phyloP scores from a whole-genome alignment of 1,140 invertebrate species.

The Drosophila mauritiana region DNA sequence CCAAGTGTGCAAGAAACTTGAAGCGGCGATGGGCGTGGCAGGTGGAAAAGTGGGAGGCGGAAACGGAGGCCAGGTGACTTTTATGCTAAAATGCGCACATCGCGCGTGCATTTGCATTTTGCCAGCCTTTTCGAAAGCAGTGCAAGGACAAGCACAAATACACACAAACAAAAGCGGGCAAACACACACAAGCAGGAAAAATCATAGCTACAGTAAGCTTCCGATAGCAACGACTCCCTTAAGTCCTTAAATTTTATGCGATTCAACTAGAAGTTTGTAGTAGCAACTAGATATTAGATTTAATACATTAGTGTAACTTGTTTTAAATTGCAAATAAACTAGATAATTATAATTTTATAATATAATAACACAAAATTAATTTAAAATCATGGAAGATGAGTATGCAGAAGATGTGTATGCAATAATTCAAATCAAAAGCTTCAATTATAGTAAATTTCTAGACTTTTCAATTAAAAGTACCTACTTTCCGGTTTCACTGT shows the following conservation, averaged over 20 bases:
- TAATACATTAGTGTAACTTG: too few species aligned
- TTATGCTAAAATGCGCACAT: conserved; percentile 76
- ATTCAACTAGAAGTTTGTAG: too few species aligned
- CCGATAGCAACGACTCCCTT: not conserved
- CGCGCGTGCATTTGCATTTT: conserved; percentile 77
- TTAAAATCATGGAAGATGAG: too few species aligned
- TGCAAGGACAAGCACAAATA: conserved; percentile 57
- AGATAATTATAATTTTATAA: too few species aligned
- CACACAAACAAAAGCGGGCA: conserved; percentile 3
- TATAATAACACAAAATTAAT: too few species aligned
- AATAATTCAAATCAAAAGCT: too few species aligned
- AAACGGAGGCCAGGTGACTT: conserved; percentile 53
- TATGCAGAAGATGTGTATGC: too few species aligned
- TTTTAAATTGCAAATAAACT: too few species aligned
- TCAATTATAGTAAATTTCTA: too few species aligned
- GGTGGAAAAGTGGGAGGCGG: conserved; percentile 11
- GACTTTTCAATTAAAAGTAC: too few species aligned
- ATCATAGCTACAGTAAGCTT: conserved; percentile 11
- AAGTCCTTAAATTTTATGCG: too few species aligned
- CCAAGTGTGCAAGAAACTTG: conserved; percentile 75
- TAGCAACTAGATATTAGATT: too few species aligned
- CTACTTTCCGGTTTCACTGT: conserved; percentile 3
- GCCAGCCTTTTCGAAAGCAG: conserved; percentile 56
- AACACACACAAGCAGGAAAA: not conserved
- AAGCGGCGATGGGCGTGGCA: conserved; percentile 28